Evolutionary conservation across 2,888 invertebrate species (phyloP).

Genomic region (Apodemia hepburni): DNA sequence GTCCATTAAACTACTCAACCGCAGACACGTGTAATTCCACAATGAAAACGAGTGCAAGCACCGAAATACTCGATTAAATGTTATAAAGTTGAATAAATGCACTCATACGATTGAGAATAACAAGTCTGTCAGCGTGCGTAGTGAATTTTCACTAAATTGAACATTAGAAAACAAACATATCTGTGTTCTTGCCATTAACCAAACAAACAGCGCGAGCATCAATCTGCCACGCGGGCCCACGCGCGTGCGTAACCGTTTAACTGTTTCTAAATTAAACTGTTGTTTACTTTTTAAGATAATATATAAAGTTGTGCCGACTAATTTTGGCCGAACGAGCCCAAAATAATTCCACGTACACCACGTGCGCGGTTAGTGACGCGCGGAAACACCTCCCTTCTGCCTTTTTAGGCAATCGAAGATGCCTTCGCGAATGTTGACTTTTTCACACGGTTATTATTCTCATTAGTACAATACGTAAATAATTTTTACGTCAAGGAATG

Average conservation of each 20-base stretch:
- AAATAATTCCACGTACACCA: conserved; percentile 63
- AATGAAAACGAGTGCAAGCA: conserved; percentile 13
- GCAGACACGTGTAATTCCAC: background rate
- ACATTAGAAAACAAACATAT: conserved; percentile 62
- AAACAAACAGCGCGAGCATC: conserved; percentile 56
- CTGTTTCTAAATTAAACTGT: conserved; percentile 62
- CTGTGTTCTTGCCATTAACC: conserved; percentile 44
- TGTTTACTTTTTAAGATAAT: conserved; percentile 67
- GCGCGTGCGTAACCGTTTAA: conserved; percentile 55
- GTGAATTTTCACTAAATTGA: conserved; percentile 70
- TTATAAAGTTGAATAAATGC: conserved; percentile 40
- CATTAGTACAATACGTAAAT: background rate
- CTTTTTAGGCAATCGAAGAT: conserved; percentile 44
- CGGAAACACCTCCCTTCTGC: conserved; percentile 32
- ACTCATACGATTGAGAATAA: conserved; percentile 43
- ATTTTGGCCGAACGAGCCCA: conserved; percentile 54
- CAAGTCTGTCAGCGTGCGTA: conserved; percentile 59
- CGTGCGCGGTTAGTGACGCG: conserved; percentile 37
- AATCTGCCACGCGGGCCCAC: conserved; percentile 62
- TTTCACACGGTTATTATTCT: conserved; percentile 9
- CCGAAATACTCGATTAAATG: conserved; percentile 34
- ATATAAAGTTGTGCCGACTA: conserved; percentile 58
- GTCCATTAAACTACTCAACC: background rate
- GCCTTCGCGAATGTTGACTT: conserved; percentile 14
- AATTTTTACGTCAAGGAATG: background rate